Evolutionary conservation across 2,113 vertebrate species (phyloP), one percentile per base, ranked within the genome.

Genomic region (Pterophyllum scalare): DNA sequence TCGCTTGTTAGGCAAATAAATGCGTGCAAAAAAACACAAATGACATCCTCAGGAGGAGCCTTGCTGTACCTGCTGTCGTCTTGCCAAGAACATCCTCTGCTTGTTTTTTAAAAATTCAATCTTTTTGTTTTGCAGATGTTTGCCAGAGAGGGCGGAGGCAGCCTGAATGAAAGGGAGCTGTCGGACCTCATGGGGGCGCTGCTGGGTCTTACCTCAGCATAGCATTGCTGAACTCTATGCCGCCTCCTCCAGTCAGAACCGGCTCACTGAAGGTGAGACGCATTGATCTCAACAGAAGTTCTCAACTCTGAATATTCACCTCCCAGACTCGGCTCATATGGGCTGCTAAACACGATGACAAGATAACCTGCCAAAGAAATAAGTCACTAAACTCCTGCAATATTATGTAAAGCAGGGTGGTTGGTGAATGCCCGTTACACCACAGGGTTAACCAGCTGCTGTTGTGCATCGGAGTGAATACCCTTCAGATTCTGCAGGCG

Each of bases 151-250:
- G 26, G 72, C 17, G 60, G 62, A 20, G 94, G 94, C 43, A 89
- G 87, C 4, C 83, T 96, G 65, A 89, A 52, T 31, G 90, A 84
- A 74, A 86, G 60, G 60, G 92, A 95, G 77, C 86, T 96, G 38
- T 90, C 91, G 0, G 80, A 33, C 81, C 93, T 96, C 72, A 95
- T 96, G 94, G 94, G 83, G 82, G 95, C 94, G 43, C 91, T 96
- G 83, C 59, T 96, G 84, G 94, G 95, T 0, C 2, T 91, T 3
- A n/a, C 77, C 93, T 46, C 95, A 96, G 84, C 26, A 81, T 28
- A 12, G 85, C 60, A 86, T 89, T 0, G 24, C 61, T 2, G 82
- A 89, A 38, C 92, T 96, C 8, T 93, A 94, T 80, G 0, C 43
- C 0, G 84, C 86, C 40, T 87, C 94, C 15, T 89, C 85, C 52